Base-by-base conservation (phyloP, 2,113 vertebrate species). In the Scartelaos histophorus region DNA sequence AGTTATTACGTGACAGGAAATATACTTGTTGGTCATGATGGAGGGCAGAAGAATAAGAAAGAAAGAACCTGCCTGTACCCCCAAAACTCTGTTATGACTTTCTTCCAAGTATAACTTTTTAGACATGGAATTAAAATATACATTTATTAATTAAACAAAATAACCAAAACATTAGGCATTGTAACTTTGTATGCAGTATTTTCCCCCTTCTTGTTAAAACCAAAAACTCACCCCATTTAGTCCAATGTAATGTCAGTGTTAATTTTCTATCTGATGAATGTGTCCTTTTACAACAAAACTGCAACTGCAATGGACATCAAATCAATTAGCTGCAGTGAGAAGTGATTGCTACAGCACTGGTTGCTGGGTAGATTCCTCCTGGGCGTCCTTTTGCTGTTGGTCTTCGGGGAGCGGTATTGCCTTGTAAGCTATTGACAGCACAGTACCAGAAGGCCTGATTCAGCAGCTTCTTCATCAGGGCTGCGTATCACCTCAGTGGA, bases 391-490 rank as follows among this genome's bases (percentile, higher is more conserved):
- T 58, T 9, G 22, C 56, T 9, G 12, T 29, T 22, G 64, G 13
- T 66, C 76, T 60, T 22, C 67, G 34, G 81, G 77, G 74, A 77
- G 64, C 67, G 1, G 62, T 47, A 69, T 17, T 77, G 84, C 66
- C 21, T 70, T 82, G 75, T 15, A 77, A 82, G 74, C 38, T 38
- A 84, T 70, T 79, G 88, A 83, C 87, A 81, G 82, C 77, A 71
- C 67, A 75, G 81, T 66, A 69, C 57, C 60, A 74, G 57, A 67
- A 57, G 17, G 65, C 58, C 72, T 53, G 76, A 89, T 57, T 92
- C 89, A 91, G 92, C 89, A 74, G 73, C 62, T 17, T 5, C 69
- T 84, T 75, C 53, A 76, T 88, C 79, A 80, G 69, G 49, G 62
- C 78, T 75, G 70, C 71, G 43, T 24, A 77, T 38, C 57, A 69